Evolutionary conservation across 2,888 invertebrate species (phyloP).

Genomic region (Mayetiola destructor): DNA sequence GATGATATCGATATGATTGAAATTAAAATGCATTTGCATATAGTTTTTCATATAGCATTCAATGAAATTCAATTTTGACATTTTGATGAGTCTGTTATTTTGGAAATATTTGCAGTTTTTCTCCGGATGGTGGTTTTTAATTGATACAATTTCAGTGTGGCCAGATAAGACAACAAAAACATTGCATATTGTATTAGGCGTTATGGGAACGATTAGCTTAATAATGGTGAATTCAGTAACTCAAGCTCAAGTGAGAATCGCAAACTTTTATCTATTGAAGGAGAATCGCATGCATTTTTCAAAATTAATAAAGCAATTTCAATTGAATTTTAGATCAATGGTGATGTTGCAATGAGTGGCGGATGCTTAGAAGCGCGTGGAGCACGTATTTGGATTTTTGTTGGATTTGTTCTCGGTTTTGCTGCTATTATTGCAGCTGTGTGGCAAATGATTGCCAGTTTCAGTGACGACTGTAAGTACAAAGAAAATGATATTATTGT

Average conservation of each 20-base stretch:
- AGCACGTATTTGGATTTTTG: slow-evolving; percentile 84
- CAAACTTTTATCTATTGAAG: neutral
- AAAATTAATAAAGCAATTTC: neutral
- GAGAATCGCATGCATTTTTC: neutral
- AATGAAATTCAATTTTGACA: neutral
- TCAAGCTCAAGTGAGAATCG: slow-evolving; percentile 64
- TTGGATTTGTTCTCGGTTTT: slow-evolving; percentile 94
- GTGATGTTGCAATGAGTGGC: slow-evolving; percentile 59
- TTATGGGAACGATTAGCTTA: slow-evolving; percentile 84
- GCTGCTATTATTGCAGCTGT: slow-evolving; percentile 89
- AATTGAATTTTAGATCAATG: slow-evolving; percentile 43
- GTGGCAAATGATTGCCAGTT: slow-evolving; percentile 90
- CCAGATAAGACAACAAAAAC: slow-evolving; percentile 54
- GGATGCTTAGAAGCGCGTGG: slow-evolving; percentile 79
- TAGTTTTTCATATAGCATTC: neutral
- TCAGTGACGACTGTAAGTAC: slow-evolving; percentile 48
- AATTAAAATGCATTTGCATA: neutral
- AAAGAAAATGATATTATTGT: neutral
- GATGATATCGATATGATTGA: too few relatives aligned
- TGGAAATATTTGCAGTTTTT: slow-evolving; percentile 62
- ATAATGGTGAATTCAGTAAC: slow-evolving; percentile 96
- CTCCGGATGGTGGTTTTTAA: slow-evolving; percentile 94
- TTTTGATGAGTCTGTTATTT: neutral
- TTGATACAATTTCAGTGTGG: slow-evolving; percentile 79
- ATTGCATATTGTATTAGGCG: slow-evolving; percentile 85